These are phyloP conservation scores for Seladonia tumulorum DNA, from an alignment of 2,888 invertebrate genomes.

Conservation along the genomic window DNA sequence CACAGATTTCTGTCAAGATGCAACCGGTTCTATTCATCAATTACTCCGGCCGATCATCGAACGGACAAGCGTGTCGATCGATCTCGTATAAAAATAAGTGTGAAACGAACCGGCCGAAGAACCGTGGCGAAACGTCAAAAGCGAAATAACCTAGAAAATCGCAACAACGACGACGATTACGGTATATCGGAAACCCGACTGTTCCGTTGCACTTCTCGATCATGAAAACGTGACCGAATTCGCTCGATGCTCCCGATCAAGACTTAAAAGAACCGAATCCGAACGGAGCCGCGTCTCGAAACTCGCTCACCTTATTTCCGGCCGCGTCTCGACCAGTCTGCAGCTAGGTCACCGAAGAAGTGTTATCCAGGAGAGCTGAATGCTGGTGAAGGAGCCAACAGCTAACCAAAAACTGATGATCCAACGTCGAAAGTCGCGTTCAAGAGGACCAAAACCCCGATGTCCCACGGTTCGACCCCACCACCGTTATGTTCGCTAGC, in stretches of 20 bases:
- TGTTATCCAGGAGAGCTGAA: background rate
- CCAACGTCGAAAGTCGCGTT: constrained; percentile 31
- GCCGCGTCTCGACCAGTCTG: background rate
- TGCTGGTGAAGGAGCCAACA: constrained; percentile 54
- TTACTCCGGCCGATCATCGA: background rate
- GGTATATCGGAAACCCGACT: background rate
- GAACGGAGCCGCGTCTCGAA: background rate
- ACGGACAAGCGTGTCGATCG: background rate
- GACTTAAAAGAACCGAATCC: background rate
- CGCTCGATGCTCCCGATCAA: background rate
- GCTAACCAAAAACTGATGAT: constrained; percentile 77
- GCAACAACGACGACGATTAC: background rate
- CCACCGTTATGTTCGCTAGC: constrained; percentile 12
- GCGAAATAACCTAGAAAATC: background rate
- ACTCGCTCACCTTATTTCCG: background rate
- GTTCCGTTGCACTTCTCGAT: background rate
- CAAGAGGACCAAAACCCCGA: constrained; percentile 65
- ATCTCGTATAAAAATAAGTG: background rate
- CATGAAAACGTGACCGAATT: background rate
- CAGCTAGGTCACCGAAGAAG: background rate
- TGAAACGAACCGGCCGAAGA: background rate
- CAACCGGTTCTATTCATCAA: background rate
- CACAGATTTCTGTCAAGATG: background rate
- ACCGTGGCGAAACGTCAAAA: background rate
- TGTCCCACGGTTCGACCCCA: constrained; percentile 43